These are phyloP conservation scores for Bombus balteatus DNA, from an alignment of 1,140 invertebrate species.

Conservation along the genomic window DNA sequence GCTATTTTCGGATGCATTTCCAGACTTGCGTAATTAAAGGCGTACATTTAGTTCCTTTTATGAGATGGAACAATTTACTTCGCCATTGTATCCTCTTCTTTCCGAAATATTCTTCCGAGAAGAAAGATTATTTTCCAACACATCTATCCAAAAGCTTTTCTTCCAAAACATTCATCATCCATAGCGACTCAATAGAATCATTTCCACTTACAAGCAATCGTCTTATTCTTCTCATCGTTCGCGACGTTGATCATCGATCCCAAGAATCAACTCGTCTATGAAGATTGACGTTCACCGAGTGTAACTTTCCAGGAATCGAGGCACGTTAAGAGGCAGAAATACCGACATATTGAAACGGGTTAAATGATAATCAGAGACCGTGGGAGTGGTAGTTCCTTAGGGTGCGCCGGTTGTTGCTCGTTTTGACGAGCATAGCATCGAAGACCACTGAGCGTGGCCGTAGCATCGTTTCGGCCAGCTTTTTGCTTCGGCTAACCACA, in stretches of 20 bases:
- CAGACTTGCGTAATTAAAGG: background rate
- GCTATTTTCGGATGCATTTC: background rate
- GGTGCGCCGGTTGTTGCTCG: constrained; percentile 42
- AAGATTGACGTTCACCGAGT: constrained; percentile 18
- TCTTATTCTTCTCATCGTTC: background rate
- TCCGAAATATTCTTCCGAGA: background rate
- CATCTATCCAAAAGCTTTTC: background rate
- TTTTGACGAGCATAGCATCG: background rate
- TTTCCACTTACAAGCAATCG: background rate
- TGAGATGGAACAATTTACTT: background rate
- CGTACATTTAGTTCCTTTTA: background rate
- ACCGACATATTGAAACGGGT: constrained; percentile 28
- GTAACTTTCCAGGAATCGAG: constrained; percentile 20
- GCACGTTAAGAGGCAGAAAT: background rate
- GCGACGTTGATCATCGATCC: constrained; percentile 18
- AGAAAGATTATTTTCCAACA: too few relatives aligned
- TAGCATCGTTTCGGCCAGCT: constrained; percentile 48
- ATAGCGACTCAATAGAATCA: background rate
- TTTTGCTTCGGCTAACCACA: constrained; percentile 58
- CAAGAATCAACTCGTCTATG: background rate
- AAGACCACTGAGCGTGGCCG: constrained; percentile 33
- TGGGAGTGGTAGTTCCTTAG: constrained; percentile 32
- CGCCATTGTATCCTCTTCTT: background rate
- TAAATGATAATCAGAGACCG: constrained; percentile 30
- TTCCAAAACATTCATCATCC: background rate